Conservation (phyloP, 1,140 invertebrate species). For the Rhizoglyphus robini region DNA sequence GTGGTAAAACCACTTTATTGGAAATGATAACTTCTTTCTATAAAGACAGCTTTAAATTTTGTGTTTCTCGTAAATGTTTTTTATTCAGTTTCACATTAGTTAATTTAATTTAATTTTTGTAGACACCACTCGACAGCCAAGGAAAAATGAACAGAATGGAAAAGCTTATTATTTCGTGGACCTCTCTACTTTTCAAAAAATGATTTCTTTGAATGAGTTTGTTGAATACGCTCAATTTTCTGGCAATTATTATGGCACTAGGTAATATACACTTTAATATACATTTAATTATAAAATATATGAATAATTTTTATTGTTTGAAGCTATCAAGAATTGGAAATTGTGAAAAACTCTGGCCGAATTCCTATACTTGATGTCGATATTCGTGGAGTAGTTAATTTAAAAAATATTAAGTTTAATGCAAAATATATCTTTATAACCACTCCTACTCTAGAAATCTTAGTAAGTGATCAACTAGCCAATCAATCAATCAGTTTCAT, state of each 20-base stretch:
- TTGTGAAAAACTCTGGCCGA: conserved; percentile 59
- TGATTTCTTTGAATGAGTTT: conserved; percentile 67
- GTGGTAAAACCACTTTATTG: conserved; percentile 86
- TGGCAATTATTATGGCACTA: conserved; percentile 91
- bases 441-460: conserved; percentile 64
- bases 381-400: conserved; percentile 82
- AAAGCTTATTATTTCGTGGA: conserved; percentile 80
- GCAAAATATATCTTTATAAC: conserved; percentile 77
- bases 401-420: conserved; percentile 67
- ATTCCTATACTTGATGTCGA: conserved; percentile 93
- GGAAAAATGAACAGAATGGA: conserved; percentile 39
- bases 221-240: conserved; percentile 83
- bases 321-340: conserved; percentile 48
- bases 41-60: conserved; percentile 75
- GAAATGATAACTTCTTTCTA: conserved; percentile 69
- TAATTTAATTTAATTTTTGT: conserved; percentile 11
- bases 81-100: not conserved
- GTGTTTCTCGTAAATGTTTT: conserved; percentile 56
- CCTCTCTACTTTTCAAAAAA: conserved; percentile 53
- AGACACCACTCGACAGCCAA: conserved; percentile 44
- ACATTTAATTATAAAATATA: conserved; percentile 39
- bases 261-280: conserved; percentile 54
- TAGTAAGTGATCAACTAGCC: conserved; percentile 31
- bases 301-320: too few species aligned
- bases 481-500: too few species aligned